Conservation (phyloP, 2,113 vertebrate species). For the Trinectes maculatus region DNA sequence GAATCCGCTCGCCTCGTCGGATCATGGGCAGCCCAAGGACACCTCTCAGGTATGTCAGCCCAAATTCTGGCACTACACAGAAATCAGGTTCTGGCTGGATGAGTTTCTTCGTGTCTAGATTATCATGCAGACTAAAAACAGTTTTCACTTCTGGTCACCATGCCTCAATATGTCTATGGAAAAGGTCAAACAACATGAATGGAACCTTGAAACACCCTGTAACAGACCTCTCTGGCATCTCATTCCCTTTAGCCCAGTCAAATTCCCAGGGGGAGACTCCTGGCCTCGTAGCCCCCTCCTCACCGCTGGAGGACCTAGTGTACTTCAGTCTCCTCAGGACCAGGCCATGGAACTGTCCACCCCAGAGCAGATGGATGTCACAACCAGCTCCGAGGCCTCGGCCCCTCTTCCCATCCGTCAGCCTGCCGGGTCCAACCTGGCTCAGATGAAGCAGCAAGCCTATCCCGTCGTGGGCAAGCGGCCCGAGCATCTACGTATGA, state of each 20-base stretch:
- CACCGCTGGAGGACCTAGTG: slow-evolving; percentile 36
- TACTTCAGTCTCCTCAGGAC: slow-evolving; percentile 79
- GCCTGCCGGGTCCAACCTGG: slow-evolving; percentile 84
- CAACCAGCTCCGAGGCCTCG: slow-evolving; percentile 89
- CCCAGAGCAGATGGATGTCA: slow-evolving; percentile 96
- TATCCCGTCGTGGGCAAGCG: slow-evolving; percentile 94
- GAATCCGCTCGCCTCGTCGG: slow-evolving; percentile 95
- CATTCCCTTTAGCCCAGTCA: slow-evolving; percentile 86
- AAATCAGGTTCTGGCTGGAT: background rate
- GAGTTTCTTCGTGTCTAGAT: too few relatives aligned
- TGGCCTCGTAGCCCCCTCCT: slow-evolving; percentile 89
- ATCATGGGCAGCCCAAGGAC: slow-evolving; percentile 96
- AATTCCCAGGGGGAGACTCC: slow-evolving; percentile 91
- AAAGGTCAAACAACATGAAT: too few relatives aligned
- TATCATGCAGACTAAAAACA: background rate
- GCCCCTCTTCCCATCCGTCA: slow-evolving; percentile 96
- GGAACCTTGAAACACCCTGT: background rate
- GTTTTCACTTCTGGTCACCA: background rate
- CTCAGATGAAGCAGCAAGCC: slow-evolving; percentile 92
- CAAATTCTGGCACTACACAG: background rate
- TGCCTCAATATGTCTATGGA: too few relatives aligned
- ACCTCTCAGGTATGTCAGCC: slow-evolving; percentile 89
- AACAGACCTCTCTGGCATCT: background rate
- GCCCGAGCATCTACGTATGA: slow-evolving; percentile 98
- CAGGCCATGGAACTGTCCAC: slow-evolving; percentile 93